phyloP scores from a whole-genome alignment of 2,888 invertebrate genomes.

The Tortrix viridana region DNA sequence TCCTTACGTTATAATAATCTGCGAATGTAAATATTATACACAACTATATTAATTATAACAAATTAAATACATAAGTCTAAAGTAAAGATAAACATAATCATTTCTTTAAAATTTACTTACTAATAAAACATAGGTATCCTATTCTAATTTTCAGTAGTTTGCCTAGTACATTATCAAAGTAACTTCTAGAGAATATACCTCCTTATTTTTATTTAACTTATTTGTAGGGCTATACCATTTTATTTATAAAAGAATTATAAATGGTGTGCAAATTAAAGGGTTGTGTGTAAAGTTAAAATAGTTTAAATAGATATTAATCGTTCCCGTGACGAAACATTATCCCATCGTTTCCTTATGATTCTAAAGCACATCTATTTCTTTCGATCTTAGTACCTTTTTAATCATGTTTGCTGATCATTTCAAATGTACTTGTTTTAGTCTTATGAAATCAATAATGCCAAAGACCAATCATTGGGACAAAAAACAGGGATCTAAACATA shows the following conservation, averaged over 20 bases:
- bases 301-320: constrained; percentile 77
- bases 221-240: constrained; percentile 61
- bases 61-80: constrained; percentile 79
- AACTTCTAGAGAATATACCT: constrained; percentile 59
- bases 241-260: constrained; percentile 67
- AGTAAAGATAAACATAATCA: constrained; percentile 81
- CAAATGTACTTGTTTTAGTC: constrained; percentile 66
- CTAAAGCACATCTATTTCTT: constrained; percentile 58
- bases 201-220: constrained; percentile 57
- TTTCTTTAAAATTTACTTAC: constrained; percentile 76
- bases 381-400: neutral
- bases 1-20: constrained; percentile 66
- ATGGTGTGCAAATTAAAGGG: constrained; percentile 84
- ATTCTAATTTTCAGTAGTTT: constrained; percentile 75
- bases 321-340: constrained; percentile 64
- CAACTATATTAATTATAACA: constrained; percentile 77
- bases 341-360: constrained; percentile 48
- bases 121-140: constrained; percentile 68
- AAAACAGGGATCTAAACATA: constrained; percentile 78
- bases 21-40: constrained; percentile 79
- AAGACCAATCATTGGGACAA: constrained; percentile 80
- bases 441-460: constrained; percentile 73
- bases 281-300: constrained; percentile 84
- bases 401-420: constrained; percentile 51
- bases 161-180: constrained; percentile 63